Evolutionary conservation across 2,113 vertebrate genomes (phyloP).

Genomic region (Istiophorus platypterus): DNA sequence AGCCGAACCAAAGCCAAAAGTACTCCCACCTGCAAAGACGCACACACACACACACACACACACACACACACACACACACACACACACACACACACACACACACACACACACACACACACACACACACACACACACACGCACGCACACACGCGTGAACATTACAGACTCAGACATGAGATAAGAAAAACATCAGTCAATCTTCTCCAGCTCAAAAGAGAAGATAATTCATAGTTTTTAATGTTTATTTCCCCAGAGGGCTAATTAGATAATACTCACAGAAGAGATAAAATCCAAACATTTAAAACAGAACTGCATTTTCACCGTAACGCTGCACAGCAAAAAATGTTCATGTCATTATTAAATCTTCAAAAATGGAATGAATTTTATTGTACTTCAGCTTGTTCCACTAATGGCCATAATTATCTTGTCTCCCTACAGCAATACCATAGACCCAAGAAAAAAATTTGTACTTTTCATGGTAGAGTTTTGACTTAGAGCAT

Average conservation of each 20-base stretch:
- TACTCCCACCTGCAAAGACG: conserved; percentile 31
- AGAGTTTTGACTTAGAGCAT: neutral
- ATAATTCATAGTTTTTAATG: conserved; percentile 32
- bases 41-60: conserved; percentile 10
- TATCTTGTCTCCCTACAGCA: conserved; percentile 7
- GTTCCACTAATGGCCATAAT: conserved; percentile 14
- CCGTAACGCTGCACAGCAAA: conserved; percentile 7
- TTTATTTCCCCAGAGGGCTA: conserved; percentile 20
- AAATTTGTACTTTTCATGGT: neutral
- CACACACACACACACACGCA: neutral
- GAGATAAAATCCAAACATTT: conserved; percentile 28
- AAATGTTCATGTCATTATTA: neutral
- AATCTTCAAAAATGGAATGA: conserved; percentile 8
- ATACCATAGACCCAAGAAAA: neutral
- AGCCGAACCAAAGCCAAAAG: conserved; percentile 29
- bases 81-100: neutral
- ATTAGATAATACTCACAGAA: conserved; percentile 35
- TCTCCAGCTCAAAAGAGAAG: conserved; percentile 9
- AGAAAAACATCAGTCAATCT: conserved; percentile 28
- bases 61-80: neutral
- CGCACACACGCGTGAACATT: neutral
- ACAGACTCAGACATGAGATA: conserved; percentile 13
- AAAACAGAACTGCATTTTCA: conserved; percentile 12
- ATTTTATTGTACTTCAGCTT: neutral
- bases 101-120: conserved; percentile 19